Percentiles rank a stretch among this genome's conserved stretches.
Conservation (phyloP, 2,888 invertebrate genomes). For the Trileptium ribeirensis region DNA sequence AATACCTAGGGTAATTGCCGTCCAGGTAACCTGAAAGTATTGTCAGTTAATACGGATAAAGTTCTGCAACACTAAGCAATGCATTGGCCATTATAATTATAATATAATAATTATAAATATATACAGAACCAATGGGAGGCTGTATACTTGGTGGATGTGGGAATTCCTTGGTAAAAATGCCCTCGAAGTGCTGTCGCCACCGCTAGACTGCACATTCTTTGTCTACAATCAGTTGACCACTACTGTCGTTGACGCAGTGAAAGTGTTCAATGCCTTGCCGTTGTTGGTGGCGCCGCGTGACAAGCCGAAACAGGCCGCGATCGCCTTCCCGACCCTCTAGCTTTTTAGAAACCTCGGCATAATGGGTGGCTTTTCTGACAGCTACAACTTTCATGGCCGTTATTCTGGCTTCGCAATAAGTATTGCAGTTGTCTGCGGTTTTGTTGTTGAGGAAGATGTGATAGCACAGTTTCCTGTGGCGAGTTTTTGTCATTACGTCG, state of each 20-base stretch:
- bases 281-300: neutral
- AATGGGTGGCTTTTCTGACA: neutral
- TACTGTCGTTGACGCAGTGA: slow-evolving; percentile 1
- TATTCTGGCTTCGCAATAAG: neutral
- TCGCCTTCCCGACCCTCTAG: neutral
- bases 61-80: too few relatives aligned
- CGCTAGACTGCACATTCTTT: neutral
- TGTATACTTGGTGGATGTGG: too few relatives aligned
- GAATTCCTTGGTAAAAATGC: neutral
- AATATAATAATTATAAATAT: too few relatives aligned
- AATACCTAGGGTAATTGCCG: too few relatives aligned
- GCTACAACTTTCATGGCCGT: neutral
- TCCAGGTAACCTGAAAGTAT: too few relatives aligned
- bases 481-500: too few relatives aligned
- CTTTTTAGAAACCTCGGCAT: neutral
- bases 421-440: neutral
- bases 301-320: neutral
- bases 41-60: too few relatives aligned
- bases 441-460: neutral
- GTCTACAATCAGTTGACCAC: neutral
- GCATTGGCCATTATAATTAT: too few relatives aligned
- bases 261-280: neutral
- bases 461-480: too few relatives aligned
- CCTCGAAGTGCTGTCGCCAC: slow-evolving; percentile 1
- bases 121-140: too few relatives aligned